Base-by-base conservation (phyloP, 2,888 invertebrate genomes). In the Sceliomorpha sp. region DNA sequence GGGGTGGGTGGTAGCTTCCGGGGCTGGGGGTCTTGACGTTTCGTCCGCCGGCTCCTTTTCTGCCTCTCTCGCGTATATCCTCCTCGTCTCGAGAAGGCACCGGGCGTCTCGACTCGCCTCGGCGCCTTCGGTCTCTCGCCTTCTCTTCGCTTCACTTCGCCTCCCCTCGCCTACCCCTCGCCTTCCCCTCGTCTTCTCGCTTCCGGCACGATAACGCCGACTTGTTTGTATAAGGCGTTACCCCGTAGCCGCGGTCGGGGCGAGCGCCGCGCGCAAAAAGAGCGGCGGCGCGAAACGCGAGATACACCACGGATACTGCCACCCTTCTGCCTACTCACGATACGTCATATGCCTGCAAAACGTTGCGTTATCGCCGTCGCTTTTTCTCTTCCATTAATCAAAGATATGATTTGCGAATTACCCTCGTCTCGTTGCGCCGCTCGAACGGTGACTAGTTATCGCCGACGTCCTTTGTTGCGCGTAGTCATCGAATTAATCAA, bases 181-280 rank as follows among this genome's bases (percentile, higher is more conserved):
- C 44, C 58, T 58, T 51, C 69, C 44, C 60, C 51, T 50, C 60
- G 45, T n/a, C 73, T 67, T 71, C 74, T 62, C 51, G 72, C 67
- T 75, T 76, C 74, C 77, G 75, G 55, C 72, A 60, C 74, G 83
- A 82, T 82, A 83, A 81, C 77, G 51, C 42, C 53, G 34, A 66
- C 72, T 74, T 73, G 78, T 77, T 80, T 81, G 75, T 74, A 59
- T 40, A 78, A 77, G 71, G 73, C 73, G 76, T 77, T 74, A 70
- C 69, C 48, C 64, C 20, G n/a, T 20, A 20, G 20, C 44, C 34
- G 44, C 48, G 4, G 44, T 50, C 50, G 68, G 40, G 37, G 56
- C 39, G 66, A 75, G 74, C 64, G 73, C 70, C 72, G 40, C 51
- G 39, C 37, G 44, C 60, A 71, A 70, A 70, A 68, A 67, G 64